Evolutionary conservation across 1,140 invertebrate genomes (phyloP), one percentile per base, ranked within the genome.

Genomic region (Phymorhynchus buccinoides): DNA sequence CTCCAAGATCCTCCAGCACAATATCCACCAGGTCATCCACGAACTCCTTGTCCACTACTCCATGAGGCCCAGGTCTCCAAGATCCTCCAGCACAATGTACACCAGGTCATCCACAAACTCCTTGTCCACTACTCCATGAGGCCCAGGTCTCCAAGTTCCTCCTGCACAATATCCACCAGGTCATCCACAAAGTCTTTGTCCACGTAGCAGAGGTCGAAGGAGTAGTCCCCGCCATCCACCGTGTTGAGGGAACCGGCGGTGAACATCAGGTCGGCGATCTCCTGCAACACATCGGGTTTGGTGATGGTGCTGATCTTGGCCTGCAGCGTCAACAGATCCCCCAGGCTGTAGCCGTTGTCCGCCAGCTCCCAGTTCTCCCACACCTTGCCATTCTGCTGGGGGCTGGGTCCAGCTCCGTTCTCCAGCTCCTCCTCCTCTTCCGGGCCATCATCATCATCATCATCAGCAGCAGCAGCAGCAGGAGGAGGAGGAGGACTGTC

Each of bases 131-230:
- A 41, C 32, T 37, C 30, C 30, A 62, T 14, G 14, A 81, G 14
- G 16, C 35, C 62, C 52, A 81, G 80, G 18, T 81, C 62, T 18
- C 80, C 62, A 16, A 66, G 52, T 18, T 81, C 32, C 32, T 37
- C 48, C 7, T 56, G 30, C 2, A 81, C 41, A 14, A 81, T 62
- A 16, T 81, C 80, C 62, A 56, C 37, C 32, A 81, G 35, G 12
- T 62, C 62, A 66, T 81, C 80, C 48, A 81, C 80, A 48, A 81
- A 39, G 32, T 81, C 80, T 62, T 44, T 81, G 3, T 62, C 80
- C 80, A 81, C 27, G 35, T 4, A 37, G 37, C 80, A 81, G 32
- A 81, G 30, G 52, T 81, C 80, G 37, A 81, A 81, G 4, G 52
- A 27, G 35, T 66, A 81, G 22, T 75, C 14, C 14, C 48, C 62